Conservation (phyloP, 2,797 vertebrate genomes). For the Nannoperca obscura region DNA sequence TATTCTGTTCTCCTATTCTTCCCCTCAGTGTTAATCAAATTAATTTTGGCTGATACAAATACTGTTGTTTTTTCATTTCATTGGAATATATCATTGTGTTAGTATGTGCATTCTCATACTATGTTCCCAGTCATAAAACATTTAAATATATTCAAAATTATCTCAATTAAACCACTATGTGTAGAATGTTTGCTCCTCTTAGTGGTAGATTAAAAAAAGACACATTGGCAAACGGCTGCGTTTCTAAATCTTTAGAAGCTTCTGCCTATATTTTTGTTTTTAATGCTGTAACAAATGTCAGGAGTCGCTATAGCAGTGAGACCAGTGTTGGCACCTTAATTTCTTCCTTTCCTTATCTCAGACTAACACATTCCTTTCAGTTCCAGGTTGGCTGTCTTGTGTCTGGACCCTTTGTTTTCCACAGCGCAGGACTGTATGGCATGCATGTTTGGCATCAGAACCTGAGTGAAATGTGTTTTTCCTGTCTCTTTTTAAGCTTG, state of each 20-base stretch:
- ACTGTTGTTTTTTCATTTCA: background rate
- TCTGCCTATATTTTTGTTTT: too few relatives aligned
- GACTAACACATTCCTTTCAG: slow-evolving; percentile 28
- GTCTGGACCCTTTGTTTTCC: slow-evolving; percentile 22
- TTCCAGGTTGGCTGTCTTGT: slow-evolving; percentile 39
- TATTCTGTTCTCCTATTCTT: too few relatives aligned
- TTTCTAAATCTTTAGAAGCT: too few relatives aligned
- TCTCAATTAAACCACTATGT: background rate
- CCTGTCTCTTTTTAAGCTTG: slow-evolving; percentile 8
- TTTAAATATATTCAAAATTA: background rate
- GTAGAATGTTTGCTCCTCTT: background rate
- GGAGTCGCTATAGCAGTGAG: background rate
- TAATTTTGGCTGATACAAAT: background rate
- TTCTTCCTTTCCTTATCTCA: slow-evolving; percentile 3
- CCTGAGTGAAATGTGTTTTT: slow-evolving; percentile 9
- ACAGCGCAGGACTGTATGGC: slow-evolving; percentile 16
- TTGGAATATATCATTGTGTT: background rate
- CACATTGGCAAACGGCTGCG: background rate
- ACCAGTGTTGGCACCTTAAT: background rate
- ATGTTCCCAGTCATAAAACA: too few relatives aligned
- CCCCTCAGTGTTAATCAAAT: background rate
- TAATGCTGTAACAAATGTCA: background rate
- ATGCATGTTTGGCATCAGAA: slow-evolving; percentile 79
- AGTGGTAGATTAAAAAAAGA: background rate
- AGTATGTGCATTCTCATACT: too few relatives aligned